phyloP scores from a whole-genome alignment of 2,797 vertebrate genomes.

The Carcharodon carcharias region DNA sequence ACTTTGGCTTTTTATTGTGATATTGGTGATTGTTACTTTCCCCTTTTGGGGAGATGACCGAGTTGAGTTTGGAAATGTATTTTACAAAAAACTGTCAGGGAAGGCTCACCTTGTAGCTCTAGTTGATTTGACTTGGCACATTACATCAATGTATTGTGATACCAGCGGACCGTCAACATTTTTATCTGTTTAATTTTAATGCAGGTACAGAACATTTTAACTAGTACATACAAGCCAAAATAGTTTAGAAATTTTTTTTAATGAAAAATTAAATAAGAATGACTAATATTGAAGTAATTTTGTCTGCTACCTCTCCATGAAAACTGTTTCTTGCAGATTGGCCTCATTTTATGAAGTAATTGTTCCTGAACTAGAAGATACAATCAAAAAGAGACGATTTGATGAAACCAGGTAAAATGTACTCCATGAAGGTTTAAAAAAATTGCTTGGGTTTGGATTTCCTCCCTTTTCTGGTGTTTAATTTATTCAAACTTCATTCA shows the following conservation, averaged over 20 bases:
- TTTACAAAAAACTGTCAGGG: background rate
- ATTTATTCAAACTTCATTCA: background rate
- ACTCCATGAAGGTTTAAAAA: background rate
- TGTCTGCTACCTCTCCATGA: background rate
- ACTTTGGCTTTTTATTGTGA: background rate
- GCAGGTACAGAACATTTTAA: background rate
- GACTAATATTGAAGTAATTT: background rate
- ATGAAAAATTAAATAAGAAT: background rate
- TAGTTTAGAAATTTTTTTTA: background rate
- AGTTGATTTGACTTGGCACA: background rate
- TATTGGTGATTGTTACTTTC: background rate
- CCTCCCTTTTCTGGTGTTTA: background rate
- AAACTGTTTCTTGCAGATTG: slow-evolving; percentile 57
- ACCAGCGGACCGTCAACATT: background rate
- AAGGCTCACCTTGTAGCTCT: background rate
- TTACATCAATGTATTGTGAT: background rate
- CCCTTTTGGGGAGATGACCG: background rate
- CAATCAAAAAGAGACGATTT: slow-evolving; percentile 74
- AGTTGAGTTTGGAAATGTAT: background rate
- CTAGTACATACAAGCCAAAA: background rate
- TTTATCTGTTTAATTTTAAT: background rate
- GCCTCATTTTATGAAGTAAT: slow-evolving; percentile 79
- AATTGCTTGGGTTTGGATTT: background rate
- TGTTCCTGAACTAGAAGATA: slow-evolving; percentile 80
- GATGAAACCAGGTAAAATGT: slow-evolving; percentile 69